A percentile compares a stretch with the other conserved stretches of the same genome.
Evolutionary conservation across 2,797 vertebrate genomes (phyloP).

Genomic region (Salmo trutta): DNA sequence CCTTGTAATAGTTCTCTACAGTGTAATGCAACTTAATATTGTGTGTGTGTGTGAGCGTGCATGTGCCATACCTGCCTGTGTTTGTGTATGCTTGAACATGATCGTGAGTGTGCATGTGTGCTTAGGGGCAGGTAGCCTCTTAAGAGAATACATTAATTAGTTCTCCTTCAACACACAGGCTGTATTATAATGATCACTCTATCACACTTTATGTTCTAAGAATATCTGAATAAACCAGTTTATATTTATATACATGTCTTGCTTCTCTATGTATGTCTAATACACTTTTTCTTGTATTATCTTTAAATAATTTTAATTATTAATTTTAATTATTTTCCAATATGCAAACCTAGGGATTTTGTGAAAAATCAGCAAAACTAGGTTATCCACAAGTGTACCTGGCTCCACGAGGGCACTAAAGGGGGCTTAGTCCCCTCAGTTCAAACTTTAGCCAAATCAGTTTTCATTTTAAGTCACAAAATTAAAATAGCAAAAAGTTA

Average conservation of each 20-base stretch:
- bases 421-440: too few relatives aligned
- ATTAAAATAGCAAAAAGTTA: too few relatives aligned
- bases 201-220: neutral
- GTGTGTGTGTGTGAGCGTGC: neutral
- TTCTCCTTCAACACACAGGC: neutral
- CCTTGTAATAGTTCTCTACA: slow-evolving; percentile 44
- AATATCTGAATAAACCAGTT: neutral
- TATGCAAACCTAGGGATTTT: neutral
- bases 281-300: neutral
- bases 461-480: too few relatives aligned
- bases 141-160: neutral
- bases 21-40: slow-evolving; percentile 26
- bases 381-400: neutral
- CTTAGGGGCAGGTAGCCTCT: neutral
- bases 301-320: neutral
- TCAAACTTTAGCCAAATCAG: too few relatives aligned
- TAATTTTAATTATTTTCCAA: neutral
- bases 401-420: too few relatives aligned
- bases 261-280: neutral
- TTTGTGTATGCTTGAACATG: neutral
- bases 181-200: neutral
- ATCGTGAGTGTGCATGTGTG: neutral
- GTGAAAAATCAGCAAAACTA: neutral
- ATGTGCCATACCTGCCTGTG: slow-evolving; percentile 3
- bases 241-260: slow-evolving; percentile 13